These are phyloP conservation scores for Australoheros scitulus DNA, from an alignment of 2,113 vertebrate species.

Conservation along the genomic window DNA sequence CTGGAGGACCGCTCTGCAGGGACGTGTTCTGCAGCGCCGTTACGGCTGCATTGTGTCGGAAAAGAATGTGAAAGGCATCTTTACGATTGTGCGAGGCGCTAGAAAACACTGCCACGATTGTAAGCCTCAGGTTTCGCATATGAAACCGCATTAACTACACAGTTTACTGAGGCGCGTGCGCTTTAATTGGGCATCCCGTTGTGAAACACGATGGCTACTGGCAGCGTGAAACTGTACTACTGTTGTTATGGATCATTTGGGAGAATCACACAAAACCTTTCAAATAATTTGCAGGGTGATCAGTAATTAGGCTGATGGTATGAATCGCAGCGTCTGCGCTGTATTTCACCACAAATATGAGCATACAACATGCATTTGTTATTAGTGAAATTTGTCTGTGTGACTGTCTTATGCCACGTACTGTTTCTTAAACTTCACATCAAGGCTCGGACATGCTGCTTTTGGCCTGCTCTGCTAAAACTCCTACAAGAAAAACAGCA, in stretches of 20 bases:
- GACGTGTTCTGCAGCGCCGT: not conserved
- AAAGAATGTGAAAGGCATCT: conserved; percentile 29
- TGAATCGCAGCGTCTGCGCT: not conserved
- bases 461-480: conserved; percentile 15
- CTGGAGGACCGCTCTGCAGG: not conserved
- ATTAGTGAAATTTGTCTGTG: not conserved
- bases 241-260: conserved; percentile 47
- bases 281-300: conserved; percentile 28
- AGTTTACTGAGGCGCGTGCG: conserved; percentile 37
- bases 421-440: not conserved
- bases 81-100: conserved; percentile 14
- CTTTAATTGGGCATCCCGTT: conserved; percentile 50
- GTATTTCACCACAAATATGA: not conserved
- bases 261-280: conserved; percentile 25
- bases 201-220: conserved; percentile 29
- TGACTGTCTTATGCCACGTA: not conserved
- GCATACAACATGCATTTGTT: conserved; percentile 47
- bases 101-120: not conserved
- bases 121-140: not conserved
- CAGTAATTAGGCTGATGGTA: conserved; percentile 3
- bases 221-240: conserved; percentile 2
- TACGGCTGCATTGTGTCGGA: not conserved
- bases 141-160: conserved; percentile 39
- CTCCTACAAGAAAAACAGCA: conserved; percentile 32
- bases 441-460: conserved; percentile 8